A percentile compares a stretch with the other conserved stretches of the same genome.
phyloP scores from a whole-genome alignment of 2,888 invertebrate genomes.

The Leucophenga montana region DNA sequence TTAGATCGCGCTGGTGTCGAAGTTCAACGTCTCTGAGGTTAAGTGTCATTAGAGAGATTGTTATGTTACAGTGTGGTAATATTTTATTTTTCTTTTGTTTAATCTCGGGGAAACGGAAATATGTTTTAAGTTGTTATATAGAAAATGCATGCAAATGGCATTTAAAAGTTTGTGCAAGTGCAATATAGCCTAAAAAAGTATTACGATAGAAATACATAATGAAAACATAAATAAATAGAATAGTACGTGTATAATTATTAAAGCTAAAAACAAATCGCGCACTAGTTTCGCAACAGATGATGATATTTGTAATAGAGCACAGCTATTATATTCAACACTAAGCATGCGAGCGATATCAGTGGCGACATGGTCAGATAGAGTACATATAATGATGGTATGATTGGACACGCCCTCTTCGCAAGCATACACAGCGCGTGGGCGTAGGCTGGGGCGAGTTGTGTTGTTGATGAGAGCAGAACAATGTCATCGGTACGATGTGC shows the following conservation, averaged over 20 bases:
- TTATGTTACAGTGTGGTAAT: slow-evolving; percentile 31
- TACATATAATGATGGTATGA: slow-evolving; percentile 68
- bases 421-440: slow-evolving; percentile 60
- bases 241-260: slow-evolving; percentile 7
- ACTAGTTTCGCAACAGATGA: slow-evolving; percentile 49
- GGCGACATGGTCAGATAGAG: slow-evolving; percentile 70
- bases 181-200: too few relatives aligned
- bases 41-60: slow-evolving; percentile 38
- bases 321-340: slow-evolving; percentile 66
- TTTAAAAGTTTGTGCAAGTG: too few relatives aligned
- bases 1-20: slow-evolving; percentile 71
- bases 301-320: slow-evolving; percentile 62
- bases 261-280: too few relatives aligned
- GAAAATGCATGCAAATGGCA: too few relatives aligned
- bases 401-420: slow-evolving; percentile 69
- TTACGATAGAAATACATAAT: slow-evolving; percentile 46
- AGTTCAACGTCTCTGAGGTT: slow-evolving; percentile 74
- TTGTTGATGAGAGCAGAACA: slow-evolving; percentile 1
- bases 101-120: too few relatives aligned
- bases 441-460: slow-evolving; percentile 7
- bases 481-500: slow-evolving; percentile 44
- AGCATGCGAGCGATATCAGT: slow-evolving; percentile 68
- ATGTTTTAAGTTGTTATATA: too few relatives aligned
- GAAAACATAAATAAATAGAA: slow-evolving; percentile 48
- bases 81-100: neutral